Conservation (phyloP, 2,888 invertebrate species). For the Lepetodrilus schrolli region DNA sequence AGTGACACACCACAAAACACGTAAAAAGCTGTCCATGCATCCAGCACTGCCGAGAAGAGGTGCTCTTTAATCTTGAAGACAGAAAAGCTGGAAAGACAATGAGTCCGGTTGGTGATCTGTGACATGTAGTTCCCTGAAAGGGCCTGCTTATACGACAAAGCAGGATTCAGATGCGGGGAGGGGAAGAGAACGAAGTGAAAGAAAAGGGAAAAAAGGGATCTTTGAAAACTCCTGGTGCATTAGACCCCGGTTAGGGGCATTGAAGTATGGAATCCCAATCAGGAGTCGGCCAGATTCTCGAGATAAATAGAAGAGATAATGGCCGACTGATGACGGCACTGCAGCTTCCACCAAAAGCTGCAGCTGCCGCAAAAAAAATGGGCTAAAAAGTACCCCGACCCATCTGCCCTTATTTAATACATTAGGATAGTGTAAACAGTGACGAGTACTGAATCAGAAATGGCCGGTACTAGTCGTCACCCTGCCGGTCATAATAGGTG, state of each 20-base stretch:
- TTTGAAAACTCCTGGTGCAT: not conserved
- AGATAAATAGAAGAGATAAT: slow-evolving; percentile 23
- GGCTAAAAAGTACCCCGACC: slow-evolving; percentile 4
- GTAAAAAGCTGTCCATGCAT: slow-evolving; percentile 15
- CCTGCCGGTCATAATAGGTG: not conserved
- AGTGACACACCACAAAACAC: slow-evolving; percentile 10
- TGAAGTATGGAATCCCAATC: not conserved
- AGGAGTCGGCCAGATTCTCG: not conserved
- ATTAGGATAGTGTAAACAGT: not conserved
- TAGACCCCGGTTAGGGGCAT: not conserved
- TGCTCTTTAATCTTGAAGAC: slow-evolving; percentile 1
- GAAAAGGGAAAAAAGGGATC: not conserved
- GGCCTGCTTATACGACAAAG: not conserved
- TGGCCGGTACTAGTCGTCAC: not conserved
- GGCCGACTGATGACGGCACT: not conserved
- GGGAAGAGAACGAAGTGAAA: not conserved
- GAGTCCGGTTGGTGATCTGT: not conserved
- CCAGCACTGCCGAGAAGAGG: not conserved
- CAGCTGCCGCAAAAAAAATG: not conserved
- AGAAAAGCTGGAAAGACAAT: slow-evolving; percentile 13
- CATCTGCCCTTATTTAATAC: slow-evolving; percentile 4
- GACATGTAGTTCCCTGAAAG: not conserved
- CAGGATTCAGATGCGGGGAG: not conserved
- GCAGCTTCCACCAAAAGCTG: not conserved
- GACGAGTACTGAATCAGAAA: not conserved